Conservation (phyloP, 2,888 invertebrate genomes). For the Adineta ricciae region DNA sequence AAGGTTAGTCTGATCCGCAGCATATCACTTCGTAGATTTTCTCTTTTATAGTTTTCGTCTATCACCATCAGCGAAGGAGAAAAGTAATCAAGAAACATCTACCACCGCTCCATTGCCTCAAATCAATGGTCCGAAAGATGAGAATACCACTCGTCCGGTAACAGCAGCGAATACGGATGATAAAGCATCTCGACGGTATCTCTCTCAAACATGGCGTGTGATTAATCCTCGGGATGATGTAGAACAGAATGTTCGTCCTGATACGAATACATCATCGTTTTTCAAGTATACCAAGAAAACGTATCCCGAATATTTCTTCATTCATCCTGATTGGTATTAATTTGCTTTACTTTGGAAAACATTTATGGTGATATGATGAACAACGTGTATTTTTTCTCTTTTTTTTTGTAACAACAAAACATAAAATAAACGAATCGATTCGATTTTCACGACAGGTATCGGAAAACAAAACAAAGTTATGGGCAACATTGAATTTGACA, state of each 20-base stretch:
- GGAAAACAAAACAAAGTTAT: background rate
- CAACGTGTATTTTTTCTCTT: no score
- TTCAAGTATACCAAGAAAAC: background rate
- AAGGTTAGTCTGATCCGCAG: background rate
- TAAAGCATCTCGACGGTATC: background rate
- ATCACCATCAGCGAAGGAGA: background rate
- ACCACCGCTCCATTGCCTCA: background rate
- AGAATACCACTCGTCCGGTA: background rate
- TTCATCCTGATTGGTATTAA: conserved; percentile 10
- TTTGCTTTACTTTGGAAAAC: background rate
- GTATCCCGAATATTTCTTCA: conserved; percentile 2
- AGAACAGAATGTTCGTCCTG: background rate
- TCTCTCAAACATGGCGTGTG: background rate
- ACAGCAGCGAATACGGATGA: background rate
- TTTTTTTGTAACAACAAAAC: no score
- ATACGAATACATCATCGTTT: background rate
- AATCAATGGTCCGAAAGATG: background rate
- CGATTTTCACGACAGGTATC: background rate
- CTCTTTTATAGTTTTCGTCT: background rate
- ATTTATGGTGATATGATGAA: background rate
- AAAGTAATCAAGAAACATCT: background rate
- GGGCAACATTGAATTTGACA: background rate
- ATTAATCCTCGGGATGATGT: background rate
- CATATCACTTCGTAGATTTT: no score
- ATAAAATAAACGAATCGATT: background rate